Evolutionary conservation across 2,888 invertebrate species (phyloP), one percentile per base, ranked within the genome.

Genomic region (Trissolcus brochymenae): DNA sequence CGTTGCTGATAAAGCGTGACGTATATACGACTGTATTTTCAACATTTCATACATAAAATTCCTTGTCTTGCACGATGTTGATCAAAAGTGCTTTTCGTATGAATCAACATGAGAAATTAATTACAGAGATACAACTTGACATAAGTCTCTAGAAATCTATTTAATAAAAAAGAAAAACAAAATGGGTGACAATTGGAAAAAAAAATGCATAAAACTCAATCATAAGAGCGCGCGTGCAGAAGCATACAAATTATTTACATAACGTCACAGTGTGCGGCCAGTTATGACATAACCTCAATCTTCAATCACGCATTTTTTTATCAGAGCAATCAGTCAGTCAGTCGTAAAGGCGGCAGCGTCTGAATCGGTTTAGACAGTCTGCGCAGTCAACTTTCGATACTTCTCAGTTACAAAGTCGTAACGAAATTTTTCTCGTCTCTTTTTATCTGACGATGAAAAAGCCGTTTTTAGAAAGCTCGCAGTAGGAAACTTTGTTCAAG

Each of bases 261-360:
- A 70, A 70, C 56, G n/a, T 51, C 61, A n/a, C n/a, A 41, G 41
- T 62, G 56, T 14, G 14, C 51, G 17, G n/a, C 50, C 41, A 49
- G 16, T 51, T 61, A 17, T 70, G 70, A 70, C 70, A 70, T 70
- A 70, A 70, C 62, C 62, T 70, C 56, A 62, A 70, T 56, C 25
- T 16, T 29, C 54, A 50, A 54, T 54, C 64, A 40, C 40, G 49
- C 40, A 40, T 16, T 43, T 64, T 19, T 64, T 17, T 64, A 64
- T 64, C 43, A 11, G 54, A 14, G 14, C 53, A 21, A 62, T 64
- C 43, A 14, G 43, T 43, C 43, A 14, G 43, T 43, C 53, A 9
- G 51, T 13, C 41, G 21, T 62, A 53, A 62, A 43, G 17, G 14
- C 49, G 13, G 25, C 25, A 17, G 17, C 40, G 35, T 40, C 13